These are phyloP conservation scores for Mareca penelope DNA, from an alignment of 2,797 vertebrate genomes.

Conservation along the genomic window DNA sequence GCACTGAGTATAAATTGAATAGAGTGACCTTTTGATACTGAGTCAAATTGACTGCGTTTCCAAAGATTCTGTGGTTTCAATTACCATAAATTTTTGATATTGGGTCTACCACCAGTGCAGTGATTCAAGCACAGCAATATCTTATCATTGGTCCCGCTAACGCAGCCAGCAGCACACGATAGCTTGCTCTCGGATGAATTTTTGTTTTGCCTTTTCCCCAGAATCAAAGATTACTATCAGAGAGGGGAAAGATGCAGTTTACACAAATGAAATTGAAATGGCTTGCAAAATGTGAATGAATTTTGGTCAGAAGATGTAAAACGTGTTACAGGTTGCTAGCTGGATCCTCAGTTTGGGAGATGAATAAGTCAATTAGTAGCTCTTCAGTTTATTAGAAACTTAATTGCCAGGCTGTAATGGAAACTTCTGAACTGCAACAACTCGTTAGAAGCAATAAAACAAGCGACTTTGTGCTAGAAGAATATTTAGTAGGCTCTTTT, in stretches of 20 bases:
- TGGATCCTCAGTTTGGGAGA: conserved; percentile 57
- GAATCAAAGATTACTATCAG: conserved; percentile 44
- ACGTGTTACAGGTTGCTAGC: conserved; percentile 49
- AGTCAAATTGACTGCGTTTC: conserved; percentile 88
- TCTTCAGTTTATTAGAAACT: conserved; percentile 75
- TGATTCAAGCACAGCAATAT: conserved; percentile 49
- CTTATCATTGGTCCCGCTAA: conserved; percentile 65
- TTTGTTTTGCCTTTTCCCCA: conserved; percentile 27
- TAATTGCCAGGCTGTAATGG: conserved; percentile 75
- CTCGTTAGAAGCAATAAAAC: conserved; percentile 65
- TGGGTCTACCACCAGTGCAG: conserved; percentile 53
- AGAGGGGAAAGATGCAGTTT: conserved; percentile 44
- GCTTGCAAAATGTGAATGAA: conserved; percentile 56
- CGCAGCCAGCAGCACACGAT: background rate
- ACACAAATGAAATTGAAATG: conserved; percentile 59
- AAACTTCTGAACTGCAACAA: conserved; percentile 74
- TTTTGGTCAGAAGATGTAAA: conserved; percentile 56
- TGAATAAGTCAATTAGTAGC: conserved; percentile 67
- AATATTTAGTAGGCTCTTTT: conserved; percentile 44
- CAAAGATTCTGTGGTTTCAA: conserved; percentile 87
- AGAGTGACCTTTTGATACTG: conserved; percentile 87
- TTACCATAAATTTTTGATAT: conserved; percentile 86
- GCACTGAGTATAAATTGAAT: conserved; percentile 88
- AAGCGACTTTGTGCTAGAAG: conserved; percentile 39
- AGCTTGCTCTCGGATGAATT: conserved; percentile 15